Conservation (phyloP, 2,797 vertebrate species). For the Lepus oiostolus region DNA sequence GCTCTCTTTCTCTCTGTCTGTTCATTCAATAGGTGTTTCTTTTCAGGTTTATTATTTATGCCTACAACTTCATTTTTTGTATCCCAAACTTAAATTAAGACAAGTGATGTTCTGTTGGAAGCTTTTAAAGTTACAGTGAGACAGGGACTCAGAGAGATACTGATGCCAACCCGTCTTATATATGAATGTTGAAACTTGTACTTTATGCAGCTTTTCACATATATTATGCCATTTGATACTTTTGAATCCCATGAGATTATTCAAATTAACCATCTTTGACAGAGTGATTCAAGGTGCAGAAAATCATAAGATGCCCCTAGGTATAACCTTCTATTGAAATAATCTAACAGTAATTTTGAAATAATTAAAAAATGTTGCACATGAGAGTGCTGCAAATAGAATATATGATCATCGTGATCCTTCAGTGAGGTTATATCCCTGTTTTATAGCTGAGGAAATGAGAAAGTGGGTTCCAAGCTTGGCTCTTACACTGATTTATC, state of each 20-base stretch:
- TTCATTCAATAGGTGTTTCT: background rate
- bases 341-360: background rate
- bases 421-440: background rate
- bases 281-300: background rate
- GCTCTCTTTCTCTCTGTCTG: background rate
- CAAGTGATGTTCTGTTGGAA: slow-evolving; percentile 6
- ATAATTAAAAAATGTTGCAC: background rate
- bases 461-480: background rate
- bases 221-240: background rate
- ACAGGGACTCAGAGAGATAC: background rate
- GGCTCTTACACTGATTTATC: background rate
- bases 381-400: background rate
- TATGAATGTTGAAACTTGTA: slow-evolving; percentile 2
- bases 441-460: background rate
- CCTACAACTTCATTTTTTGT: slow-evolving; percentile 4
- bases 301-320: background rate
- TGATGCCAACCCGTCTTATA: background rate
- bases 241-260: background rate
- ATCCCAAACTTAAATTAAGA: slow-evolving; percentile 22
- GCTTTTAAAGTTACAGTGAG: background rate
- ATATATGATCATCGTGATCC: background rate
- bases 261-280: background rate
- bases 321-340: background rate
- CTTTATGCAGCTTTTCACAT: background rate
- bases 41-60: slow-evolving; percentile 57